Evolutionary conservation across 2,797 vertebrate genomes (phyloP), one percentile per base, ranked within the genome.

Genomic region (Erethizon dorsatum): DNA sequence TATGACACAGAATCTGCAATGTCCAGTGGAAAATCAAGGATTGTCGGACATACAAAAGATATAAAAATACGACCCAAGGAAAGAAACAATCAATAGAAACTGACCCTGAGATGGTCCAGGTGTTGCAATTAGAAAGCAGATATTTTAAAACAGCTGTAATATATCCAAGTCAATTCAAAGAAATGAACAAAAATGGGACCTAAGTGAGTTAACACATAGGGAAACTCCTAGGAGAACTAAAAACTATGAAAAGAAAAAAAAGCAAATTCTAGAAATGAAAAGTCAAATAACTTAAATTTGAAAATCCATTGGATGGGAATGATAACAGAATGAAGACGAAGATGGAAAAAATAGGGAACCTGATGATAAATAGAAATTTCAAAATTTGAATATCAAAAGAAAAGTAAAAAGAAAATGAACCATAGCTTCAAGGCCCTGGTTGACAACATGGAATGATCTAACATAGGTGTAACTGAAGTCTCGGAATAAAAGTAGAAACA

Each of bases 241-340:
- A 91, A 94, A 37, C n/a, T 78, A 54, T n/a, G 20, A 71, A 88
- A 95, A 93, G 50, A 71, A 73, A 87, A 37, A 90, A 91, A 93
- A 61, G 6, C 11, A 83, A 67, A 91, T 73, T 82, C 37, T 75
- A 57, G 11, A 86, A 86, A 86, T 57, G 6, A 86, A 83, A 93
- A 90, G 69, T 63, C 41, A 96, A 79, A 71, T 78, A n/a, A 73
- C n/a, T 84, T 5, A 91, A 94, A 96, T 15, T 75, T 89, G 56
- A 69, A 94, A 94, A 86, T 67, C 7, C 20, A 73, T 0, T 82
- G 31, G 65, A 57, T 47, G 6, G 24, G 20, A n/a, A 2, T 79
- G 22, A 88, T 47, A 89, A 78, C 69, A 86, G 26, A 88, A 82
- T 37, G 17, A 90, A 94, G 26, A 88, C 47, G 15, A 88, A 73